Evolutionary conservation across 2,888 invertebrate genomes (phyloP), one percentile per base, ranked within the genome.

Genomic region (Eupithecia dodoneata): DNA sequence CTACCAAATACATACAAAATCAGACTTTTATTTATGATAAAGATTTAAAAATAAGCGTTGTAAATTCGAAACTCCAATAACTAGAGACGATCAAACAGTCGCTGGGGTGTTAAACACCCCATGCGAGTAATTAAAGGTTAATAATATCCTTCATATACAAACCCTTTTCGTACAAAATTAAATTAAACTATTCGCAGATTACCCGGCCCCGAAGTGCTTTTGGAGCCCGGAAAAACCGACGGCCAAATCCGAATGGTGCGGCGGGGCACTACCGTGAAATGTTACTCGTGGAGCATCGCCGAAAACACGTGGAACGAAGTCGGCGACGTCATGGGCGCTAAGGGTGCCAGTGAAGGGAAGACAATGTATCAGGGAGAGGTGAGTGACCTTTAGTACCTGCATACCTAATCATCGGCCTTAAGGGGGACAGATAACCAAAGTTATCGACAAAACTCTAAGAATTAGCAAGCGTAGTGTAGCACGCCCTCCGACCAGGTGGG

Each of bases 161-260:
- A n/a, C 63, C 30, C 3, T 5, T 59, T 59, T 18, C 2, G 9
- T 18, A 59, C 59, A 18, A 59, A 59, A 18, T 6, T 13, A 63
- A 13, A 42, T 6, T 42, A 42, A 42, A n/a, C 47, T 44, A 65
- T 76, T 69, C 1, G 4, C 86, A 98, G 98, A 87, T 93, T 99
- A 79, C 98, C 99, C 0, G 98, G 98, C 0, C 96, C 96, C 0
- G 98, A 97, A 89, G 97, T 96, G 0, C 91, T 99, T 0, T 90
- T 96, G 7, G 96, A 97, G 84, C 97, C 98, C 0, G 99, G 99
- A 71, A 96, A 95, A 82, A 94, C 94, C 1, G 97, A 98, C 76
- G 99, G 99, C 0, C 98, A 98, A 89, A 98, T 97, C 2, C 97
- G 97, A 88, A 96, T 99, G 95, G 96, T 99, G 0, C 96, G 97